Percentiles rank a stretch among this genome's conserved stretches.
These are phyloP conservation scores for Troides oblongomaculatus DNA, from an alignment of 2,888 invertebrate species.

Conservation along the genomic window DNA sequence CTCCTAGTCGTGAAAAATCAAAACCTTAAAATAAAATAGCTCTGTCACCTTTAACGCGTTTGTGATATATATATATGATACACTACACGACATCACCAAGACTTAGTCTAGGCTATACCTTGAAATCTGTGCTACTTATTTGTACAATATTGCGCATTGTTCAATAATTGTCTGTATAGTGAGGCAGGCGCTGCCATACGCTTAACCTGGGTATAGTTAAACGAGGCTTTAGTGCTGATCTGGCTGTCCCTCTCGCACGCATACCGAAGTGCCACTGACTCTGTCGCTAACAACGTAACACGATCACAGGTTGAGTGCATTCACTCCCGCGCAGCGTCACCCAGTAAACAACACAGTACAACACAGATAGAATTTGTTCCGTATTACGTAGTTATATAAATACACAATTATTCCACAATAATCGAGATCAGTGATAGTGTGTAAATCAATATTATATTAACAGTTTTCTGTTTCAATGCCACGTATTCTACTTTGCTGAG, in stretches of 20 bases:
- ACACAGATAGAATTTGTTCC: constrained; percentile 8
- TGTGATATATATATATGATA: not conserved
- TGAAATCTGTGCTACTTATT: constrained; percentile 26
- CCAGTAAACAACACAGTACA: constrained; percentile 47
- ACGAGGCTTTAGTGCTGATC: constrained; percentile 35
- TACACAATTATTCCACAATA: constrained; percentile 38
- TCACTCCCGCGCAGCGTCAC: constrained; percentile 62
- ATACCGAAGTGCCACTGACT: constrained; percentile 37
- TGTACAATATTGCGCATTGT: constrained; percentile 42
- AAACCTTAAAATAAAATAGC: not conserved
- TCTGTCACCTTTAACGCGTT: not conserved
- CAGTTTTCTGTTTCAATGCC: not conserved
- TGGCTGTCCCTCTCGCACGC: constrained; percentile 50
- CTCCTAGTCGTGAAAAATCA: not conserved
- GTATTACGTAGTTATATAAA: constrained; percentile 23
- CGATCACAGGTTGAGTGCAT: constrained; percentile 52
- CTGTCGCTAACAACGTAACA: constrained; percentile 34
- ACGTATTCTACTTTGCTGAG: constrained; percentile 1
- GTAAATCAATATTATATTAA: not conserved
- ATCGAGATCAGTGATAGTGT: constrained; percentile 8
- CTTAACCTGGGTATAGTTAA: constrained; percentile 16
- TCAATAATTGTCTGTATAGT: constrained; percentile 51
- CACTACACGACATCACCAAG: not conserved
- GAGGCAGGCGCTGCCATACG: constrained; percentile 40
- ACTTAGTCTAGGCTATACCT: not conserved